Evolutionary conservation across 2,888 invertebrate species (phyloP).

Genomic region (Chymomyza procnemis): DNA sequence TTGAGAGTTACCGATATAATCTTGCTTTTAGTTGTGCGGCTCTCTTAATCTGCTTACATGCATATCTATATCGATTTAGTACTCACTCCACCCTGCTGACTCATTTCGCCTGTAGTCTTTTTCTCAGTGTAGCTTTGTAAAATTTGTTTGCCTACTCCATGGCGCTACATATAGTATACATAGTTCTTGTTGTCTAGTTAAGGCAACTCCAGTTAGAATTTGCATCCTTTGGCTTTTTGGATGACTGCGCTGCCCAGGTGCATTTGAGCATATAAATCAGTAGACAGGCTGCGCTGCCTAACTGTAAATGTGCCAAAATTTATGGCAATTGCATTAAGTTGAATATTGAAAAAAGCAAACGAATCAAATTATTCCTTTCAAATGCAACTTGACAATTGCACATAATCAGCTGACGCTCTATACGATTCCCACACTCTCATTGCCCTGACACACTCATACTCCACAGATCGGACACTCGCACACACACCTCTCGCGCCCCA

Average conservation of each 20-base stretch:
- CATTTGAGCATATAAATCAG: background rate
- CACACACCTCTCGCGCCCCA: no score
- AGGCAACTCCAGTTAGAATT: constrained; percentile 4
- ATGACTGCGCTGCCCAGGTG: background rate
- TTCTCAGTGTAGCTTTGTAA: background rate
- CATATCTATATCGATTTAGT: no score
- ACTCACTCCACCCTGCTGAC: no score
- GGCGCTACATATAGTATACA: constrained; percentile 9
- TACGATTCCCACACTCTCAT: no score
- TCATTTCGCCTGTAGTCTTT: no score
- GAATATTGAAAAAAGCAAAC: background rate
- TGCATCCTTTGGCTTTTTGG: background rate
- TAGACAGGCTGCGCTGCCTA: background rate
- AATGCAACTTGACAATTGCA: constrained; percentile 47
- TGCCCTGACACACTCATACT: no score
- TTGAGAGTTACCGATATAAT: no score
- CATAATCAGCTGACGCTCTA: constrained; percentile 40
- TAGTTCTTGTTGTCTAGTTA: constrained; percentile 2
- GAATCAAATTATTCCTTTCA: constrained; percentile 20
- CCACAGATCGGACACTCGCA: constrained; percentile 31
- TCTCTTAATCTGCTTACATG: no score
- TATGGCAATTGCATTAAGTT: background rate
- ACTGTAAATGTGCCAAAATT: background rate
- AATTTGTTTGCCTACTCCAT: constrained; percentile 11
- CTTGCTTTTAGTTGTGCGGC: no score